Conservation (phyloP, 2,797 vertebrate species). For the Myiothlypis chrysogaster region DNA sequence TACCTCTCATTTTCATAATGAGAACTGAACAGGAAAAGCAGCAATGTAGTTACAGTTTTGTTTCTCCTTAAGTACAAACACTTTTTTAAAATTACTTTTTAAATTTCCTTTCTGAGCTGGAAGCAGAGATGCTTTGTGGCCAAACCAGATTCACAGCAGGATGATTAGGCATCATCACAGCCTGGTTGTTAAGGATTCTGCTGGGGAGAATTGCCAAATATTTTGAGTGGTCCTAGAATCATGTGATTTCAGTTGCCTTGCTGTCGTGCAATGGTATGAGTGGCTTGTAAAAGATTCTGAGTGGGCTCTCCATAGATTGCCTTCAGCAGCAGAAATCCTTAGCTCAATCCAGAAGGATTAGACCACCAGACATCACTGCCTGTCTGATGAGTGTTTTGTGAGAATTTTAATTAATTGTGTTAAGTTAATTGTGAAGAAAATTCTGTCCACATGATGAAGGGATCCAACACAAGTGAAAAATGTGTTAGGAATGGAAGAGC, state of each 20-base stretch:
- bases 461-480: neutral
- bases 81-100: neutral
- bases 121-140: neutral
- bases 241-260: neutral
- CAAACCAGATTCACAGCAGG: neutral
- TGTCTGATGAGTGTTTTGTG: neutral
- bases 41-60: neutral
- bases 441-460: neutral
- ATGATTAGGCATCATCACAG: fast-evolving
- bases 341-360: neutral
- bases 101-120: neutral
- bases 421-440: neutral
- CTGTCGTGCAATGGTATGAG: neutral
- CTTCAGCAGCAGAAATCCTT: neutral
- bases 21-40: neutral
- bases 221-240: neutral
- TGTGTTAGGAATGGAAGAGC: neutral
- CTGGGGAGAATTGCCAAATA: neutral
- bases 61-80: neutral
- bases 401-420: neutral
- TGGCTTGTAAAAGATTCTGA: fast-evolving
- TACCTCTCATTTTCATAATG: neutral
- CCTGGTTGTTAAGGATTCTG: neutral
- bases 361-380: neutral
- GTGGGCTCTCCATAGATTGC: neutral